Evolutionary conservation across 2,797 vertebrate genomes (phyloP).

Genomic region (Gila robusta): DNA sequence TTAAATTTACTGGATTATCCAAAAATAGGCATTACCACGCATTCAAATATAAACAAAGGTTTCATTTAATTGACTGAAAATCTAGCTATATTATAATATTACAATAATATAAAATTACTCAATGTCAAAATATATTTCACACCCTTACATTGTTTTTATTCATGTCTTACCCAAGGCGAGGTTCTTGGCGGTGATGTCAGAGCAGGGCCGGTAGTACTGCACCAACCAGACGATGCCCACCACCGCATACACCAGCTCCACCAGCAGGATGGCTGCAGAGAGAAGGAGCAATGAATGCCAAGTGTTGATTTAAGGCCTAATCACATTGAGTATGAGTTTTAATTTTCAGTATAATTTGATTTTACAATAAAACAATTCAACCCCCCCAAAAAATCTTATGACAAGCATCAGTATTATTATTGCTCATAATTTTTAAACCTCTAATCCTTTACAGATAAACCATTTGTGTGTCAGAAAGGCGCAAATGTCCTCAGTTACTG

Average conservation of each 20-base stretch:
- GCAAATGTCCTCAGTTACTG: background rate
- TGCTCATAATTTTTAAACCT: background rate
- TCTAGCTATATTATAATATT: background rate
- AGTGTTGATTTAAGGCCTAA: background rate
- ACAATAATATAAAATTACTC: background rate
- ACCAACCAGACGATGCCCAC: slow-evolving; percentile 97
- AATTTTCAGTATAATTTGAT: background rate
- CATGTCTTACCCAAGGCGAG: slow-evolving; percentile 89
- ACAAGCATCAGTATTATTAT: background rate
- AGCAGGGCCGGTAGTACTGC: slow-evolving; percentile 96
- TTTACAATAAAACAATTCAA: background rate
- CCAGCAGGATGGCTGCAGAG: slow-evolving; percentile 90
- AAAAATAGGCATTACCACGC: background rate
- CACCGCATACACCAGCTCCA: slow-evolving; percentile 96
- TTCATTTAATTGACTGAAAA: background rate
- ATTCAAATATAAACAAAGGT: background rate
- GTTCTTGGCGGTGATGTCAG: slow-evolving; percentile 96
- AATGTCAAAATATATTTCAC: background rate
- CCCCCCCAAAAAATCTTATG: background rate
- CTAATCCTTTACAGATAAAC: background rate
- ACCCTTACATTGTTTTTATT: background rate
- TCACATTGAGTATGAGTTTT: background rate
- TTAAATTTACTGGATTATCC: background rate
- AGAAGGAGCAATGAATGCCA: background rate
- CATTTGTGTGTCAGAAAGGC: background rate